Base-by-base conservation (phyloP, 2,113 vertebrate species). In the Panthera leo region DNA sequence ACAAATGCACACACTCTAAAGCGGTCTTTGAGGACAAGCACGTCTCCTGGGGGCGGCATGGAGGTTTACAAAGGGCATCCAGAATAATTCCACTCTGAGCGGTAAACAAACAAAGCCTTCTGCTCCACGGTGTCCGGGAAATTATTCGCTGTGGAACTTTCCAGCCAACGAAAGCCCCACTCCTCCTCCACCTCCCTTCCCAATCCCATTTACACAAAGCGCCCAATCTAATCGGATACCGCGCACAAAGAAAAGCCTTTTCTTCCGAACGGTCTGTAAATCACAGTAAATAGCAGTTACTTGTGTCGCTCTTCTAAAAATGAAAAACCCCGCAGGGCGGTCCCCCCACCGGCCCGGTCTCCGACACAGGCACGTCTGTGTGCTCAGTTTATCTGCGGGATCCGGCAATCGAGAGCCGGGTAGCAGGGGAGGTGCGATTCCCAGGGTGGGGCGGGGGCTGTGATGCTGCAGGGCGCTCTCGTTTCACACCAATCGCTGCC, bases 281-380 rank as follows among this genome's bases (percentile, higher is more conserved):
- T 85, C 95, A 42, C 67, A 61, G 79, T 25, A n/a, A 73, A 86
- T 0, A 82, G 45, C 11, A 0, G 5, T 16, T 2, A 45, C 58
- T 86, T 79, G 23, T 5, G 34, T 7, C 83, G 75, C 78, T 70
- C 34, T 85, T 92, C 53, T 68, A 58, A 68, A 94, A 63, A 23
- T 16, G 53, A 31, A 79, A 79, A 71, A 70, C 31, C 42, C 14
- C 80, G 6, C 29, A 42, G 39, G 51, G 55, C 6, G 1, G 67
- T 1, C 53, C 58, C n/a, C 18, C 1, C 14, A 10, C 6, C 13
- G 53, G 53, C 25, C 23, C 0, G 9, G n/a, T 2, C 39, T 34
- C 75, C 3, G 0, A 11, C 14, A 39, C 0, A 1, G 45, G 12
- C 29, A 2, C 3, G 1, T 1, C 8, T 0, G 0, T 3, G 18